Conservation (phyloP, 2,888 invertebrate species). For the Agriopis marginaria region DNA sequence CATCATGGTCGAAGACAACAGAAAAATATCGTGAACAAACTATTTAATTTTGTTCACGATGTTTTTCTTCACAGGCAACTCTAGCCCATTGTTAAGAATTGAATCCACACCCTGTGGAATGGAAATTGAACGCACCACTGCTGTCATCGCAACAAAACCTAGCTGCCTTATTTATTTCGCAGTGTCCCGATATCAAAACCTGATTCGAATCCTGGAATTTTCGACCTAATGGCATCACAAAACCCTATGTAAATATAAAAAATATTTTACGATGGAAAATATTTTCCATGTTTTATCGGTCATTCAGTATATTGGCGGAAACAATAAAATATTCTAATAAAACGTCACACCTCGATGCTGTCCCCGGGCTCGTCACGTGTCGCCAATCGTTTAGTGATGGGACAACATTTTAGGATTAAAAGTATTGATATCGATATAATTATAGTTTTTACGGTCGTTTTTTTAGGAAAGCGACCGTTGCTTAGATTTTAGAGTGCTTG, state of each 20-base stretch:
- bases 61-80: too few species aligned
- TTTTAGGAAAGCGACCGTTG: too few species aligned
- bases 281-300: constrained; percentile 36
- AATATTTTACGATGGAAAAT: constrained; percentile 25
- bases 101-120: too few species aligned
- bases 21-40: too few species aligned
- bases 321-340: constrained; percentile 46
- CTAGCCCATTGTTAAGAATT: too few species aligned
- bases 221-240: constrained; percentile 3
- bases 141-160: too few species aligned
- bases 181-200: neutral
- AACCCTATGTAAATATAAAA: constrained; percentile 10
- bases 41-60: too few species aligned
- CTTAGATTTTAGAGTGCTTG: too few species aligned
- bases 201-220: neutral
- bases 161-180: neutral
- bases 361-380: constrained; percentile 41
- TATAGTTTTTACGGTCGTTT: too few species aligned
- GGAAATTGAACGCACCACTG: too few species aligned
- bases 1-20: too few species aligned
- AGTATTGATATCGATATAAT: constrained; percentile 21
- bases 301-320: constrained; percentile 39
- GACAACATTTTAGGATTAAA: constrained; percentile 16
- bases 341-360: constrained; percentile 37
- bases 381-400: constrained; percentile 44